Percentiles rank a stretch among this genome's conserved stretches.
These are phyloP conservation scores for Drosophila orosa DNA, from an alignment of 1,140 invertebrate genomes.

Conservation along the genomic window DNA sequence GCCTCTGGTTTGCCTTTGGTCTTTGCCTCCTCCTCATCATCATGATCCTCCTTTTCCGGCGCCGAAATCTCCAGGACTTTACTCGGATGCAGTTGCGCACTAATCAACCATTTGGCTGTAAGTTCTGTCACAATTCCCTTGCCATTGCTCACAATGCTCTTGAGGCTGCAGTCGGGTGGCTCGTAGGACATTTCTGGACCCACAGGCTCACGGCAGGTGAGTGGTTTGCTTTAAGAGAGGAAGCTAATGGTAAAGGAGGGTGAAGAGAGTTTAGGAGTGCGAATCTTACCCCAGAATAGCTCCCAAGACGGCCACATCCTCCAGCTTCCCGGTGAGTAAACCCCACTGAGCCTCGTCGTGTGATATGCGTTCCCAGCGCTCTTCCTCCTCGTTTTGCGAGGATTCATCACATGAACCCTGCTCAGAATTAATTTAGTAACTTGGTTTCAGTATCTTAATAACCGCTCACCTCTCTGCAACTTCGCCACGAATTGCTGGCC, in stretches of 20 bases:
- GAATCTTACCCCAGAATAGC: constrained; percentile 85
- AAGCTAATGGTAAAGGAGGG: not conserved
- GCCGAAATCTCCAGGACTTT: constrained; percentile 70
- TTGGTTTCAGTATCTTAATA: not conserved
- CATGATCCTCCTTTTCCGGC: constrained; percentile 47
- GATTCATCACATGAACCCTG: constrained; percentile 84
- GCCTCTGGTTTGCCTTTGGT: not conserved
- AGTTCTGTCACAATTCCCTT: constrained; percentile 93
- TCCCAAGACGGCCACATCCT: constrained; percentile 93
- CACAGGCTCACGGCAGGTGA: constrained; percentile 54
- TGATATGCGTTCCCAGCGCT: constrained; percentile 93
- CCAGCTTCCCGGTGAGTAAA: constrained; percentile 93
- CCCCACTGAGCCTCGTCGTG: constrained; percentile 94
- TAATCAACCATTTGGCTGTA: constrained; percentile 91
- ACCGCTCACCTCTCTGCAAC: constrained; percentile 60
- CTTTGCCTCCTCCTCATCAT: constrained; percentile 50
- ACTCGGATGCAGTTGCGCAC: constrained; percentile 88
- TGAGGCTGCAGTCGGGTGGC: constrained; percentile 89
- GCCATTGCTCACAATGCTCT: constrained; percentile 90
- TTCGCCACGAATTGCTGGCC: constrained; percentile 85
- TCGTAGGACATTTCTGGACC: constrained; percentile 86
- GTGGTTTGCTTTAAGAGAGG: constrained; percentile 45
- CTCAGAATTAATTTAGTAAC: not conserved
- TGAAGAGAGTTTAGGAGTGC: too few relatives aligned
- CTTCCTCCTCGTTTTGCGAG: constrained; percentile 84